Base-by-base conservation (phyloP, 2,113 vertebrate species). In the Procavia capensis region DNA sequence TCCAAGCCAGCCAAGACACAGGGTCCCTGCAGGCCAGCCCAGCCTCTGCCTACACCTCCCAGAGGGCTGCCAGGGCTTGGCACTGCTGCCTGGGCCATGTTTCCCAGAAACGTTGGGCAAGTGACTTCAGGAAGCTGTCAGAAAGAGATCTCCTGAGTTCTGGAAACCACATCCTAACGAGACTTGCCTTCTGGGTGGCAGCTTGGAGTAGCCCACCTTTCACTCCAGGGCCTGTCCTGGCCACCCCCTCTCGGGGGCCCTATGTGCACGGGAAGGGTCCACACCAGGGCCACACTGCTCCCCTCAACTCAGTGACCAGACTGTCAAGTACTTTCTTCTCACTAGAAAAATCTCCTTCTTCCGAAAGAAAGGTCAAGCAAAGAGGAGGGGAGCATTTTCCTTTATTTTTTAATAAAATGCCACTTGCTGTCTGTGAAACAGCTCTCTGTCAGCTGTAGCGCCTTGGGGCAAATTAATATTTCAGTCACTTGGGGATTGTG, bases 391-490 rank as follows among this genome's bases (percentile, higher is more conserved):
- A 97, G 96, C 94, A 0, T 95, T 97, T 98, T 92, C 98, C 93
- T 98, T 98, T 98, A 97, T 98, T 98, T 98, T 98, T 98, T 98
- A 99, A 99, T 98, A 99, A 99, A 99, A 99, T 98, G 98, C 98
- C 99, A 99, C 99, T 99, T 99, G 99, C 98, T 98, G 98, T 98
- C 98, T 98, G 98, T 98, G 98, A 96, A 98, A 96, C 98, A 97
- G 98, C 98, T 97, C 82, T 72, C 98, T 98, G 94, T 98, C 98
- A 98, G 98, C 98, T 98, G 97, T 98, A 98, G 98, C 95, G 99
- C 99, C 98, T 85, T 98, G 98, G 99, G 99, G 98, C 98, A 99
- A 98, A 99, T 99, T 99, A 99, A 99, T 99, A 99, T 99, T 99
- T 99, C 98, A 99, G 98, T 99, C 99, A 99, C 99, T 98, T 98